phyloP scores from a whole-genome alignment of 2,797 vertebrate genomes.

The Scyliorhinus canicula region DNA sequence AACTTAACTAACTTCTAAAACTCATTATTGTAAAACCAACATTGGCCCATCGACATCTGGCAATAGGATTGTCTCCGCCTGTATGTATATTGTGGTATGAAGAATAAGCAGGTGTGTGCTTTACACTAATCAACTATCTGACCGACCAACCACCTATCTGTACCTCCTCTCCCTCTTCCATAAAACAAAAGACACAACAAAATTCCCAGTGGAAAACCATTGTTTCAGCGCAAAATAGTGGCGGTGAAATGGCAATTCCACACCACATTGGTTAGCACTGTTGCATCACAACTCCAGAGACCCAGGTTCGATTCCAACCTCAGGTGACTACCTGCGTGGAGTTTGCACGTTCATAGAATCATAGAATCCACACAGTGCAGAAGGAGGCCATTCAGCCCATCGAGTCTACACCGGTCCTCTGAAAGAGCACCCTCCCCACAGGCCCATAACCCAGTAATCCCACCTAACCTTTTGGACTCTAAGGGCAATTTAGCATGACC shows the following conservation, averaged over 20 bases:
- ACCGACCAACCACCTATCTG: not conserved
- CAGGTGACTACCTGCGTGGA: no score
- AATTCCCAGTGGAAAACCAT: not conserved
- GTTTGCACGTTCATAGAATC: no score
- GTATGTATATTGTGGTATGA: not conserved
- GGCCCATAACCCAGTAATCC: no score
- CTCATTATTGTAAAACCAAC: not conserved
- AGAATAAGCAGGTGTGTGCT: not conserved
- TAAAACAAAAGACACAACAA: not conserved
- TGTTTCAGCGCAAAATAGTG: not conserved
- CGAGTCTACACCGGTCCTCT: no score
- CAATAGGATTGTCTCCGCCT: not conserved
- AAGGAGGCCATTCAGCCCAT: no score
- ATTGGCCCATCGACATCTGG: not conserved
- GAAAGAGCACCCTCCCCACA: no score
- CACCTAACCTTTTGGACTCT: no score
- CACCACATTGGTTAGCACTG: not conserved
- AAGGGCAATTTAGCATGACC: no score
- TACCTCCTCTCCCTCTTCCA: not conserved
- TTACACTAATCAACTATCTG: not conserved
- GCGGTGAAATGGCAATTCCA: not conserved
- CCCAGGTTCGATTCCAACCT: no score
- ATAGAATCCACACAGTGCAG: no score
- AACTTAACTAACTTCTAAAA: no score
- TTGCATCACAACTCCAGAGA: no score